Percentiles rank a stretch among this genome's conserved stretches.
phyloP scores from a whole-genome alignment of 2,888 invertebrate genomes.

The Epirrhoe alternata region DNA sequence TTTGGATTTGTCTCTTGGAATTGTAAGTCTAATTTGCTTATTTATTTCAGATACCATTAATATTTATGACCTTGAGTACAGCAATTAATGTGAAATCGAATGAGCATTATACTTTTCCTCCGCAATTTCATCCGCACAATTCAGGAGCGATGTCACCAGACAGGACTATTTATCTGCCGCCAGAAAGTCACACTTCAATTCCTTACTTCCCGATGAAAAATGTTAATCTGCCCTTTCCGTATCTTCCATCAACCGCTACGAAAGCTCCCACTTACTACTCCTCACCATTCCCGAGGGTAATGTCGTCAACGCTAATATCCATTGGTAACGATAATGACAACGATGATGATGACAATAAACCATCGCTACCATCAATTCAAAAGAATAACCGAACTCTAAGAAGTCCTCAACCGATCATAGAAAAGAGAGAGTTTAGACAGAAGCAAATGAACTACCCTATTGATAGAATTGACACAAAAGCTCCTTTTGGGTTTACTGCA shows the following conservation, averaged over 20 bases:
- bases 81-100: conserved; percentile 57
- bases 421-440: conserved; percentile 60
- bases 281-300: conserved; percentile 63
- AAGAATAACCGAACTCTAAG: conserved; percentile 58
- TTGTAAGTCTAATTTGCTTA: conserved; percentile 53
- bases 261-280: conserved; percentile 67
- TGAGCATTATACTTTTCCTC: conserved; percentile 69
- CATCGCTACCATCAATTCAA: conserved; percentile 40
- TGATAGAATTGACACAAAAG: conserved; percentile 69
- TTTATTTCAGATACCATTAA: conserved; percentile 71
- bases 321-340: conserved; percentile 60
- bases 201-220: conserved; percentile 71
- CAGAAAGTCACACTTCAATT: conserved; percentile 68
- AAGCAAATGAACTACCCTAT: conserved; percentile 61
- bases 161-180: conserved; percentile 71
- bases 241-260: conserved; percentile 67
- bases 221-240: conserved; percentile 66
- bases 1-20: conserved; percentile 50
- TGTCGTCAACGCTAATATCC: conserved; percentile 64
- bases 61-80: conserved; percentile 58
- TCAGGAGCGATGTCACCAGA: conserved; percentile 64
- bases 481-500: conserved; percentile 52
- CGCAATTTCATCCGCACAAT: conserved; percentile 65
- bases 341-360: conserved; percentile 50
- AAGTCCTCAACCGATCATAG: conserved; percentile 42